Evolutionary conservation across 2,888 invertebrate species (phyloP), one percentile per base, ranked within the genome.

Genomic region (Xylocampa areola): DNA sequence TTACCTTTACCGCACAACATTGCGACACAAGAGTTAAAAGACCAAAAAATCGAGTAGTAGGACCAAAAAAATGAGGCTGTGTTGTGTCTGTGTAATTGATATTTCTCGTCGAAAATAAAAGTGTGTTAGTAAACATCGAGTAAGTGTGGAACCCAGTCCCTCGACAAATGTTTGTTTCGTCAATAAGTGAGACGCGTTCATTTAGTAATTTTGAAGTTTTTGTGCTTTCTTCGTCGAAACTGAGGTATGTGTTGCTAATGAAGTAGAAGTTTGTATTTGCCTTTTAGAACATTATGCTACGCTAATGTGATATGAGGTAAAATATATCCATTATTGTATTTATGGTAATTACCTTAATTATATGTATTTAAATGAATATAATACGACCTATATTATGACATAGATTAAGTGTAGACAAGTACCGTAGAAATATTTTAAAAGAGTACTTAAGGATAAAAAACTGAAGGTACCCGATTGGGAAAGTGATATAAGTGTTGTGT

Each of bases 121-220:
- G 65, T 66, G 68, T 75, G 70, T 73, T 79, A 77, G 78, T 76
- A 76, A 77, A 80, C 68, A 54, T 50, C 47, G 41, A 36, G 71
- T 45, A 43, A 69, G 64, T 55, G 65, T 59, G 52, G 52, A 53
- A 41, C 33, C 36, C 48, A 13, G 71, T 41, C 21, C 49, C 77
- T 74, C 73, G 73, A 76, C 82, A 83, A 90, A 88, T 91, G 89
- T 91, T 89, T 89, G 87, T 75, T 80, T 68, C 84, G 86, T 88
- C 86, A 89, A 88, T 81, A 88, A 83, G 85, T 81, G 83, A 77
- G 59, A 72, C 73, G 69, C 75, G 77, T 76, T 82, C 80, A 80
- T 80, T 81, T 80, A 63, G 65, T 77, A 63, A 75, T 77, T 73
- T 75, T 60, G 70, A 74, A 77, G 54, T 55, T 62, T 68, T 65